These are phyloP conservation scores for Anolis sagrei DNA, from an alignment of 2,113 vertebrate species.

Conservation along the genomic window DNA sequence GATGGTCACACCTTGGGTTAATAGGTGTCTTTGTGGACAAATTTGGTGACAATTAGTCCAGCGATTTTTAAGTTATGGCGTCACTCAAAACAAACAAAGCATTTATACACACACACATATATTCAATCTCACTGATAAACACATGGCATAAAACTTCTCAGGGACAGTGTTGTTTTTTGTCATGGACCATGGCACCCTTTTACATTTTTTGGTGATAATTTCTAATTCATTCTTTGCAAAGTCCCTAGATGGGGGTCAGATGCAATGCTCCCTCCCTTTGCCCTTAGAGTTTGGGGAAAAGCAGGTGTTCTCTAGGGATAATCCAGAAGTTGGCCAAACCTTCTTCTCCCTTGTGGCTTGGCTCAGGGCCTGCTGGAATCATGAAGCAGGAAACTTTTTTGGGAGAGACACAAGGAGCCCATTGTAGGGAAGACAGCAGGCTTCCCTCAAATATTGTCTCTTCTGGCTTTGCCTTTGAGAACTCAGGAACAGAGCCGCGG, in stretches of 20 bases:
- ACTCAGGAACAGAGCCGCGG: not conserved
- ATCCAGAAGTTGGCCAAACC: constrained; percentile 46
- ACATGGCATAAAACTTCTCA: too few relatives aligned
- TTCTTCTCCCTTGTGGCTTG: constrained; percentile 46
- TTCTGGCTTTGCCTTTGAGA: constrained; percentile 37
- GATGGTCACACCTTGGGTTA: too few relatives aligned
- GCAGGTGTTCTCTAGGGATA: constrained; percentile 42
- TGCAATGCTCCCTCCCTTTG: not conserved
- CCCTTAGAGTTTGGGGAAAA: not conserved
- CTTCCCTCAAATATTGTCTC: constrained; percentile 11
- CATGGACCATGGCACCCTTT: too few relatives aligned
- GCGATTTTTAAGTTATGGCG: too few relatives aligned
- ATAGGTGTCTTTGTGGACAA: too few relatives aligned
- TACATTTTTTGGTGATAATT: too few relatives aligned
- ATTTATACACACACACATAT: too few relatives aligned
- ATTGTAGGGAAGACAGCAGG: constrained; percentile 42
- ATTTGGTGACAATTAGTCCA: too few relatives aligned
- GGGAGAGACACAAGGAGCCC: constrained; percentile 38
- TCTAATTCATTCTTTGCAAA: too few relatives aligned
- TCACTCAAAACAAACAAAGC: too few relatives aligned
- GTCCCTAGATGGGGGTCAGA: not conserved
- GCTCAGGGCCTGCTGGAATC: constrained; percentile 44
- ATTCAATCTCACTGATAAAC: too few relatives aligned
- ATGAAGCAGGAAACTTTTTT: constrained; percentile 53
- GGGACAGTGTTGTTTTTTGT: too few relatives aligned